Evolutionary conservation across 2,113 vertebrate species (phyloP).

Genomic region (Dromaius novaehollandiae): DNA sequence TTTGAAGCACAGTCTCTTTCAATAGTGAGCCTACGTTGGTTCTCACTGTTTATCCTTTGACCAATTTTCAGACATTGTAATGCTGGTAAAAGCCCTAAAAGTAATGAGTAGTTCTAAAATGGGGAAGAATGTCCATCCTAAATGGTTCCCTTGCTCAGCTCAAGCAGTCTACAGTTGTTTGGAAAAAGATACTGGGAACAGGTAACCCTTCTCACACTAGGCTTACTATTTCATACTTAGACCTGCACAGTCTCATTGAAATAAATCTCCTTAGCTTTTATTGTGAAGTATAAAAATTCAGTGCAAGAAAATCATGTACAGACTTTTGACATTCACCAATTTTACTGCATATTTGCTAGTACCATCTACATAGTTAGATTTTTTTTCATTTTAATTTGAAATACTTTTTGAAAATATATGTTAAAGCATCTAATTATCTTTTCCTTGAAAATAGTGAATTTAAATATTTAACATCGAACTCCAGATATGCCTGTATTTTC

Average conservation of each 20-base stretch:
- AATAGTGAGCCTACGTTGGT: neutral
- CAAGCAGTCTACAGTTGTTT: neutral
- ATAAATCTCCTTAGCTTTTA: neutral
- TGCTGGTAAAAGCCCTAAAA: neutral
- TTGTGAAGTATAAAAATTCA: neutral
- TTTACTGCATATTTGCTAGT: neutral
- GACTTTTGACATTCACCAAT: neutral
- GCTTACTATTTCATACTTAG: neutral
- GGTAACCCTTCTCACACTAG: neutral
- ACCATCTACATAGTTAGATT: neutral
- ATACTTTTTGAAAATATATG: neutral
- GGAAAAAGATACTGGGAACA: neutral
- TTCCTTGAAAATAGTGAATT: neutral
- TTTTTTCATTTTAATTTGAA: neutral
- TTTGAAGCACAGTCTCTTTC: neutral
- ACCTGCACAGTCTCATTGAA: neutral
- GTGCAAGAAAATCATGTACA: fast-evolving
- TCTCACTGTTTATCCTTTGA: neutral
- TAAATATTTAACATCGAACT: neutral
- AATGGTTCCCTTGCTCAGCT: neutral
- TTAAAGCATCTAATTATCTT: neutral
- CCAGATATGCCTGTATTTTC: neutral
- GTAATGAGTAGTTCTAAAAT: neutral
- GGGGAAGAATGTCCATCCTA: neutral
- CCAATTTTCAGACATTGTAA: neutral